Percentiles rank a stretch among this genome's conserved stretches.
These are phyloP conservation scores for Nyleta sp. DNA, from an alignment of 2,888 invertebrate genomes.

Conservation along the genomic window DNA sequence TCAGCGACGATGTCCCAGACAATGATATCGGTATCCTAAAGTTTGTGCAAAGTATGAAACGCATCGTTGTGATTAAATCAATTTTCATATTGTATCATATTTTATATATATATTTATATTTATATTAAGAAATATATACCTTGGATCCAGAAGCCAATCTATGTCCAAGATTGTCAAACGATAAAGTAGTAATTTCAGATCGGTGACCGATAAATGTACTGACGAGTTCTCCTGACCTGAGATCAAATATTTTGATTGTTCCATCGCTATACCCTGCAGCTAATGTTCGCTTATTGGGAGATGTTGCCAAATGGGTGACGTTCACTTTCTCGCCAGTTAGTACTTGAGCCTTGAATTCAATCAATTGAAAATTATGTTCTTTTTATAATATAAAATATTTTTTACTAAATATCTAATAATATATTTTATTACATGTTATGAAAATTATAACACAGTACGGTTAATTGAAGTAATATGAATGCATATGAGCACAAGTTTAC, in stretches of 20 bases:
- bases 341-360: slow-evolving; percentile 91
- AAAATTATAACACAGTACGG: slow-evolving; percentile 8
- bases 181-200: slow-evolving; percentile 91
- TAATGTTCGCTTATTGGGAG: slow-evolving; percentile 90
- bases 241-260: slow-evolving; percentile 91
- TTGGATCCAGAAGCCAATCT: slow-evolving; percentile 94
- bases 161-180: slow-evolving; percentile 93
- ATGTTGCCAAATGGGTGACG: slow-evolving; percentile 90
- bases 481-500: slow-evolving; percentile 18
- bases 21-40: slow-evolving; percentile 95
- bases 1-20: slow-evolving; percentile 98
- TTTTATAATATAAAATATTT: too few relatives aligned
- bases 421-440: neutral
- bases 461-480: slow-evolving; percentile 25
- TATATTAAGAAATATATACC: slow-evolving; percentile 81
- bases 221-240: slow-evolving; percentile 88
- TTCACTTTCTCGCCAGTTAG: slow-evolving; percentile 91
- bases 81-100: too few relatives aligned
- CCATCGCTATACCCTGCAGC: slow-evolving; percentile 98
- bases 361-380: too few relatives aligned
- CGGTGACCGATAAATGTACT: slow-evolving; percentile 93
- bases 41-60: too few relatives aligned
- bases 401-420: neutral
- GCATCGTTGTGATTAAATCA: too few relatives aligned
- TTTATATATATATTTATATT: too few relatives aligned